A percentile compares a stretch with the other conserved stretches of the same genome.
phyloP scores from a whole-genome alignment of 2,797 vertebrate genomes.

The Enoplosus armatus region DNA sequence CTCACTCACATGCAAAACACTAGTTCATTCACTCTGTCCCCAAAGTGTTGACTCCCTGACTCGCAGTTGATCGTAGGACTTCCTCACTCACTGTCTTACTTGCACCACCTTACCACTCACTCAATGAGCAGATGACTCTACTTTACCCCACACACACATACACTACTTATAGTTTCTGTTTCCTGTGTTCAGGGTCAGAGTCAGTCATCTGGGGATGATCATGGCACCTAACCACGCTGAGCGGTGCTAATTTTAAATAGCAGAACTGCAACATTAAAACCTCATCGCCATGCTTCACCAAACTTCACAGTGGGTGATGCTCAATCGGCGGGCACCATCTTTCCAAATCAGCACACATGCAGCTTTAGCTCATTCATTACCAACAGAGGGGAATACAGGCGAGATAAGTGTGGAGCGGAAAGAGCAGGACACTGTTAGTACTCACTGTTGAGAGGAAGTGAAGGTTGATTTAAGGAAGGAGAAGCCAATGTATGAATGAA shows the following conservation, averaged over 20 bases:
- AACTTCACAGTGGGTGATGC: slow-evolving; percentile 9
- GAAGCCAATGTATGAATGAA: too few relatives aligned
- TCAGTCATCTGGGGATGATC: slow-evolving; percentile 31
- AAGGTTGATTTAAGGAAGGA: slow-evolving; percentile 1
- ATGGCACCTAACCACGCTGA: slow-evolving; percentile 12
- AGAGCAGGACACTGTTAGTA: slow-evolving; percentile 5
- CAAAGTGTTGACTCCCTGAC: slow-evolving; percentile 1
- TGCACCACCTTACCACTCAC: not conserved
- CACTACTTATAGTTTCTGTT: slow-evolving; percentile 14
- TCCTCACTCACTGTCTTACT: not conserved
- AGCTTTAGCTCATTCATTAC: slow-evolving; percentile 38
- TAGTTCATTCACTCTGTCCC: not conserved
- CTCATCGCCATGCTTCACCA: slow-evolving; percentile 30
- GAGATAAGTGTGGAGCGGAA: slow-evolving; percentile 9
- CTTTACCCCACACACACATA: not conserved
- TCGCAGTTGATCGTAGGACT: slow-evolving; percentile 16
- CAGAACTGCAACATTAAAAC: slow-evolving; percentile 18
- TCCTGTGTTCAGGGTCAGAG: slow-evolving; percentile 9
- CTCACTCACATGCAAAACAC: slow-evolving; percentile 8
- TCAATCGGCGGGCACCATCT: not conserved
- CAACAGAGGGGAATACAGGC: slow-evolving; percentile 21
- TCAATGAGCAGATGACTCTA: not conserved
- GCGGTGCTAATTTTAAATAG: slow-evolving; percentile 49
- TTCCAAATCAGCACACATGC: slow-evolving; percentile 22
- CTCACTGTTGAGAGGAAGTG: slow-evolving; percentile 10